Conservation (phyloP, 1,140 invertebrate species). For the Anadara kagoshimensis region DNA sequence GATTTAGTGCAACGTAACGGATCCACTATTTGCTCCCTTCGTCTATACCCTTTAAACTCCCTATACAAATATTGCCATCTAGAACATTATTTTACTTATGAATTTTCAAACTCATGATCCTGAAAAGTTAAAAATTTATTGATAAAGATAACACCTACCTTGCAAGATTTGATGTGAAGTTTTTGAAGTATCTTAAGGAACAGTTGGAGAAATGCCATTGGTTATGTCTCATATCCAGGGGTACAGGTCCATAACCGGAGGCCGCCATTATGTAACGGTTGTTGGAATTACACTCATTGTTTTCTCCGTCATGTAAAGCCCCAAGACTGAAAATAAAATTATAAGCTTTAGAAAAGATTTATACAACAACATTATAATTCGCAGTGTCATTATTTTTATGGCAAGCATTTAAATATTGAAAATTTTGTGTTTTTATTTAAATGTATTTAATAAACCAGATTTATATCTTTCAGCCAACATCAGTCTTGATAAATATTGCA, state of each 20-base stretch:
- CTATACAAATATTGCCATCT: too few species aligned
- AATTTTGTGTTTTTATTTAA: not conserved
- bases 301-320: slow-evolving; percentile 61
- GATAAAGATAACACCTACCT: slow-evolving; percentile 30
- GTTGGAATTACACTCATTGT: slow-evolving; percentile 55
- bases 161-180: slow-evolving; percentile 38
- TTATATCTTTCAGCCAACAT: too few species aligned
- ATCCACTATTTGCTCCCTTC: too few species aligned
- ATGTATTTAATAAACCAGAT: too few species aligned
- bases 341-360: not conserved
- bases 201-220: slow-evolving; percentile 66
- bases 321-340: slow-evolving; percentile 62
- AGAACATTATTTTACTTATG: too few species aligned
- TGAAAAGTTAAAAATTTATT: not conserved
- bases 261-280: slow-evolving; percentile 65
- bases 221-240: slow-evolving; percentile 48
- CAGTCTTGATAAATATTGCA: too few species aligned
- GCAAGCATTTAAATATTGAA: not conserved
- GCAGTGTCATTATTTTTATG: not conserved
- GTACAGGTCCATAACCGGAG: slow-evolving; percentile 40
- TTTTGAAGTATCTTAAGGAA: slow-evolving; percentile 54
- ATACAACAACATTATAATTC: not conserved
- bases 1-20: too few species aligned
- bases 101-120: too few species aligned
- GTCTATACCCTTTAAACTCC: too few species aligned